Conservation (phyloP, 1,140 invertebrate species). For the Parasteatoda tepidariorum region DNA sequence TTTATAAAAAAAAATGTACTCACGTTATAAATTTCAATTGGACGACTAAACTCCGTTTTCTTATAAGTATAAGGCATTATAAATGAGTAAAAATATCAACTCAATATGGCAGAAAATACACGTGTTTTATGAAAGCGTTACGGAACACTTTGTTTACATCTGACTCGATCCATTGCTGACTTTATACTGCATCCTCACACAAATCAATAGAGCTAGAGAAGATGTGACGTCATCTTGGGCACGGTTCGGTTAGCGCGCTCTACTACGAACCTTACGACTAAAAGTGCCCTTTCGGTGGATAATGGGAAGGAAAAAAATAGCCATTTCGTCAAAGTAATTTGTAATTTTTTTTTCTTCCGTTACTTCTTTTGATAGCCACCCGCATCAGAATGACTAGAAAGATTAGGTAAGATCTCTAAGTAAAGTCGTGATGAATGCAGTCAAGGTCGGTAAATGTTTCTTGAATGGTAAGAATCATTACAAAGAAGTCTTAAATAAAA, state of each 20-base stretch:
- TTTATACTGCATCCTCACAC: slow-evolving; percentile 17
- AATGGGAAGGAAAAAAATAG: slow-evolving; percentile 27
- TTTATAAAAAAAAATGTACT: too few relatives aligned
- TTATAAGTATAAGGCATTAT: slow-evolving; percentile 51
- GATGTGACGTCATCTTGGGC: slow-evolving; percentile 29
- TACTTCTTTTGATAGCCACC: background rate
- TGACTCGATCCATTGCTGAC: background rate
- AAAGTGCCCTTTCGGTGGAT: background rate
- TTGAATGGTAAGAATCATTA: too few relatives aligned
- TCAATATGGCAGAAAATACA: background rate
- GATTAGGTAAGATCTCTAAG: slow-evolving; percentile 38
- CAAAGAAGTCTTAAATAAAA: too few relatives aligned
- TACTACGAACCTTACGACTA: background rate
- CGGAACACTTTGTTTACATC: background rate
- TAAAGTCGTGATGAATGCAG: background rate
- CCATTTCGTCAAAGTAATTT: background rate
- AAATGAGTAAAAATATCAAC: background rate
- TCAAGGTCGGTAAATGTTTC: slow-evolving; percentile 16
- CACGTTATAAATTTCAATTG: slow-evolving; percentile 39
- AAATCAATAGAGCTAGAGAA: slow-evolving; percentile 17
- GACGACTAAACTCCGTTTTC: slow-evolving; percentile 37
- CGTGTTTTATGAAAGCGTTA: background rate
- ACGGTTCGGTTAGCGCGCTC: slow-evolving; percentile 22
- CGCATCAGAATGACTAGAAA: background rate
- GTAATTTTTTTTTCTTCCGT: background rate